Evolutionary conservation across 1,140 invertebrate genomes (phyloP), one percentile per base, ranked within the genome.

Genomic region (Reticulitermes speratus): DNA sequence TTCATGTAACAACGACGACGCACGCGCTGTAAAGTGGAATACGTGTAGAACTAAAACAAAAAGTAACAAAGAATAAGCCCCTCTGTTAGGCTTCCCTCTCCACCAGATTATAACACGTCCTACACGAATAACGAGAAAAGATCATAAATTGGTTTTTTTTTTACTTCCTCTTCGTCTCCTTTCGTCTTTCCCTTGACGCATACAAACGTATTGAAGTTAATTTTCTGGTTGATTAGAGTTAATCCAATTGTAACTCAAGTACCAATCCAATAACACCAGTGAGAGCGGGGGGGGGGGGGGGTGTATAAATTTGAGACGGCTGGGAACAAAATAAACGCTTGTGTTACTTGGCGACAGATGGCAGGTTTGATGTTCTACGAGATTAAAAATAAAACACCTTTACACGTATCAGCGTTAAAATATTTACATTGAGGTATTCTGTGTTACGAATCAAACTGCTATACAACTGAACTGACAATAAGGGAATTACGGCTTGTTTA

Each of bases 181-280:
- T 75, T 30, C 25, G 6, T 44, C 44, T 52, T 44, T 84, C 83
- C 48, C n/a, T 84, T 84, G 44, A 16, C 48, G 48, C 83, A 84
- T 30, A 44, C 83, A 84, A 84, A 84, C 83, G n/a, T 84, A 87
- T 87, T 87, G 86, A 86, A 87, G 86, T 87, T 87, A 87, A 87
- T 87, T 87, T 87, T 87, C 84, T 84, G 86, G 75, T 83, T 87
- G 86, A 87, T 87, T 85, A 87, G 83, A 86, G 83, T 84, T 87
- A 87, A 87, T 87, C 84, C 86, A 87, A 87, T 87, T 87, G 86
- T 85, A 30, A 86, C 84, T 87, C 30, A 86, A 87, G 86, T 45
- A 85, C n/a, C 86, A 85, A 85, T 85, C 84, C 84, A 87, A 87
- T 87, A 87, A 87, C 59, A n/a, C 16, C 21, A 82, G 55, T 52